Percentiles rank a stretch among this genome's conserved stretches.
phyloP scores from a whole-genome alignment of 2,888 invertebrate species.

The Synanthedon vespiformis region DNA sequence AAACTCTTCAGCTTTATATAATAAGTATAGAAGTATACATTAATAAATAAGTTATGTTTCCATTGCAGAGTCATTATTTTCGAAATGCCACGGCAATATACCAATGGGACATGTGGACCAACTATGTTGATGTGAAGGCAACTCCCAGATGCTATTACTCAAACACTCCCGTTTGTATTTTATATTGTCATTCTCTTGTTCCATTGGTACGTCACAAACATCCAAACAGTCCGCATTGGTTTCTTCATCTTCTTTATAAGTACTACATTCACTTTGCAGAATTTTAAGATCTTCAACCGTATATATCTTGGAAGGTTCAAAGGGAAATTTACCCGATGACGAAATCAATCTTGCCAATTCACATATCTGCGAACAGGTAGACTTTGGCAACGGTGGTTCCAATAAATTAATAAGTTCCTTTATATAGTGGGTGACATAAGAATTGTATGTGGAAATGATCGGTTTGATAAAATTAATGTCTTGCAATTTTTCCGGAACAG shows the following conservation, averaged over 20 bases:
- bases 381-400: slow-evolving; percentile 33
- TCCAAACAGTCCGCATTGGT: slow-evolving; percentile 12
- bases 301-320: slow-evolving; percentile 36
- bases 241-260: slow-evolving; percentile 8
- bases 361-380: slow-evolving; percentile 28
- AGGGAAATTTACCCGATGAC: slow-evolving; percentile 27
- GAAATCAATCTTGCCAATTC: slow-evolving; percentile 45
- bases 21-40: no score
- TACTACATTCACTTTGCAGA: background rate
- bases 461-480: slow-evolving; percentile 43
- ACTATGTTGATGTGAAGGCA: slow-evolving; percentile 27
- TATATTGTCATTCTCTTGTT: background rate
- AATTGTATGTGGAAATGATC: slow-evolving; percentile 48
- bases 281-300: slow-evolving; percentile 52
- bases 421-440: slow-evolving; percentile 43
- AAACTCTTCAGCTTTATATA: no score
- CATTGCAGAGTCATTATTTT: slow-evolving; percentile 9
- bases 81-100: slow-evolving; percentile 53
- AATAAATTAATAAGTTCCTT: slow-evolving; percentile 37
- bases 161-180: slow-evolving; percentile 7
- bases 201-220: slow-evolving; percentile 2
- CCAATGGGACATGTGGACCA: slow-evolving; percentile 68
- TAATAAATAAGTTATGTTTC: slow-evolving; percentile 2
- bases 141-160: slow-evolving; percentile 36
- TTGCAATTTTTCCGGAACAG: slow-evolving; percentile 37